Evolutionary conservation across 2,888 invertebrate genomes (phyloP).

Genomic region (Eulithis testata): DNA sequence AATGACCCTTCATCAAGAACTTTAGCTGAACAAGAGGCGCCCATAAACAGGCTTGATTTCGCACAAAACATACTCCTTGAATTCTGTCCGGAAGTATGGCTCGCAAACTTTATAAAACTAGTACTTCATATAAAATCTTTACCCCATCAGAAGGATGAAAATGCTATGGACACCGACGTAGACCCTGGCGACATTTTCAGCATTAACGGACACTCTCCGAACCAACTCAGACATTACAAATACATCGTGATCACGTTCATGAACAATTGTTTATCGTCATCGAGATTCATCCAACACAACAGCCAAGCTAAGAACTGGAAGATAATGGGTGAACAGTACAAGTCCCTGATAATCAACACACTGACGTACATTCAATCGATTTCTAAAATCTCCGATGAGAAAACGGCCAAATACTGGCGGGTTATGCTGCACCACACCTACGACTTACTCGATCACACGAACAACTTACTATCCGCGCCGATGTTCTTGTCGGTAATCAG

Average conservation of each 20-base stretch:
- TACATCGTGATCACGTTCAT: slow-evolving; percentile 91
- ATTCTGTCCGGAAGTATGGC: slow-evolving; percentile 86
- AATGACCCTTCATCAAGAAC: slow-evolving; percentile 59
- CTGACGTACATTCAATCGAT: slow-evolving; percentile 88
- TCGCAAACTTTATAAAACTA: slow-evolving; percentile 88
- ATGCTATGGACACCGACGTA: slow-evolving; percentile 68
- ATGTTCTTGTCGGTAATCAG: slow-evolving; percentile 92
- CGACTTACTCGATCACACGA: slow-evolving; percentile 92
- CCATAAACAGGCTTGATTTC: slow-evolving; percentile 86
- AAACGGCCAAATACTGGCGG: slow-evolving; percentile 91
- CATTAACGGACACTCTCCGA: slow-evolving; percentile 86
- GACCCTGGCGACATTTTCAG: slow-evolving; percentile 85
- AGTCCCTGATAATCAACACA: slow-evolving; percentile 87
- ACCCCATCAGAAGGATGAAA: slow-evolving; percentile 86
- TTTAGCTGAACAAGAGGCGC: slow-evolving; percentile 73
- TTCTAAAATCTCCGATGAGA: slow-evolving; percentile 86
- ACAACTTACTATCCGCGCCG: slow-evolving; percentile 90
- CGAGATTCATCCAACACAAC: slow-evolving; percentile 88
- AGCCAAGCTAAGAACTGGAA: slow-evolving; percentile 78
- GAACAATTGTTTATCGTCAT: slow-evolving; percentile 87
- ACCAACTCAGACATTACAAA: slow-evolving; percentile 93
- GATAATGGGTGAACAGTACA: slow-evolving; percentile 86
- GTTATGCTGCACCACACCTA: slow-evolving; percentile 91
- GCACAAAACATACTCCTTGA: slow-evolving; percentile 87
- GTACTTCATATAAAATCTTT: slow-evolving; percentile 87